Evolutionary conservation across 2,888 invertebrate species (phyloP).

Genomic region (Pandemis heparana): DNA sequence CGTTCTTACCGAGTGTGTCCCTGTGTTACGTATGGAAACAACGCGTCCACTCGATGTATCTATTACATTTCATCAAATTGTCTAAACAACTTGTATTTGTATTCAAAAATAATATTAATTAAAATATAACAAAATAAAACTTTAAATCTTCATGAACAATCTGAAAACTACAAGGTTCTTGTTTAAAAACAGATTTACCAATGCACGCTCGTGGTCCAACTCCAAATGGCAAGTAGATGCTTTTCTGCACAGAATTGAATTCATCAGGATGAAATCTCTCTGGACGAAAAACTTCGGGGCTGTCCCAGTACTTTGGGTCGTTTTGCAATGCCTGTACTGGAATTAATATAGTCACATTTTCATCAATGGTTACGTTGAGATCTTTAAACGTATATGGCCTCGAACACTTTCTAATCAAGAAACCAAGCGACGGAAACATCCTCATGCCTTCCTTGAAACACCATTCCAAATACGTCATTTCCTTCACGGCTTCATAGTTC

Average conservation of each 20-base stretch:
- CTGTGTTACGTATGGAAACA: no score
- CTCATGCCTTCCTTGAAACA: conserved; percentile 49
- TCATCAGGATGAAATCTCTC: conserved; percentile 64
- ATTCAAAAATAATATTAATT: no score
- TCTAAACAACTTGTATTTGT: no score
- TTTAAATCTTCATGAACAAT: no score
- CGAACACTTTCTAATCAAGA: conserved; percentile 26
- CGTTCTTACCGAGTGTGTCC: no score
- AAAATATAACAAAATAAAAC: no score
- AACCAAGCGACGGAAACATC: conserved; percentile 62
- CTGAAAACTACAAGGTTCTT: no score
- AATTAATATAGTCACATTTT: conserved; percentile 50
- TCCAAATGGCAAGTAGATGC: conserved; percentile 66
- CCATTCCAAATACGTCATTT: conserved; percentile 35
- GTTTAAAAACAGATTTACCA: conserved; percentile 25
- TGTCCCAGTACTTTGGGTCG: conserved; percentile 64
- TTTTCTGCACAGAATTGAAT: conserved; percentile 54
- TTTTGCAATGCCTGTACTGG: conserved; percentile 62
- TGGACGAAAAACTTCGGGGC: conserved; percentile 63
- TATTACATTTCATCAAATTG: no score
- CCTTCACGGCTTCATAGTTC: conserved; percentile 35
- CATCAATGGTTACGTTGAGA: conserved; percentile 22
- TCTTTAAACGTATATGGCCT: conserved; percentile 24
- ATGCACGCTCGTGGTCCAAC: conserved; percentile 42
- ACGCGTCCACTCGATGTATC: no score